Base-by-base conservation (phyloP, 2,797 vertebrate species). In the Helicolenus hilgendorfi region DNA sequence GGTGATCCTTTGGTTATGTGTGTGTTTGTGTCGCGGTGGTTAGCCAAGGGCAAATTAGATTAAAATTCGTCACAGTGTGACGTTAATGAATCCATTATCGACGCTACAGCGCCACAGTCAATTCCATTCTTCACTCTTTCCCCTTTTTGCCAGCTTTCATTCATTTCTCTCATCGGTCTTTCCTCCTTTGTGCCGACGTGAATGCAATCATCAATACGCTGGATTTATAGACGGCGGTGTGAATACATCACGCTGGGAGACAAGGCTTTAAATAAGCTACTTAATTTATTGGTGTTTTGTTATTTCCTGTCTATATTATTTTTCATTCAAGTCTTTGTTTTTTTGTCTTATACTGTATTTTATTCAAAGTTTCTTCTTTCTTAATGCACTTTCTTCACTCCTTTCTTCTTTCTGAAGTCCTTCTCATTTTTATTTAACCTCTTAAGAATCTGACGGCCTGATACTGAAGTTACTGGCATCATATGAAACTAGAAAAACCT, bases 21-120 rank as follows among this genome's bases (percentile, higher is more conserved):
- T 73, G 36, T 60, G 29, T 80, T 65, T 72, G 76, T 56, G 49
- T 56, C 7, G 24, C 13, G 5, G 35, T 18, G 60, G 64, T 68
- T 70, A 31, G 60, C 76, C 59, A 26, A 22, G 3, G 75, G 74
- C 75, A 72, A 85, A 88, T 85, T 76, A 92, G 77, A 83, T 84
- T 74, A 68, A 73, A 88, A 58, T 63, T 83, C 31, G 1, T 60
- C 81, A 73, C 77, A 85, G 82, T 55, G 84, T 86, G 86, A 90
- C 67, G 58, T 77, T 89, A 89, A 92, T 86, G 56, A 89, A 77
- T 76, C 68, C 74, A 85, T 91, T 91, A 80, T 77, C 59, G 77
- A 76, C 0, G 56, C 68, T 20, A 22, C 63, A 59, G 69, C 62
- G 56, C 71, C 69, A 65, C 79, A 68, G 75, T 87, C 35, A 13